phyloP scores from a whole-genome alignment of 2,113 vertebrate genomes.

The Aplodontia rufa region DNA sequence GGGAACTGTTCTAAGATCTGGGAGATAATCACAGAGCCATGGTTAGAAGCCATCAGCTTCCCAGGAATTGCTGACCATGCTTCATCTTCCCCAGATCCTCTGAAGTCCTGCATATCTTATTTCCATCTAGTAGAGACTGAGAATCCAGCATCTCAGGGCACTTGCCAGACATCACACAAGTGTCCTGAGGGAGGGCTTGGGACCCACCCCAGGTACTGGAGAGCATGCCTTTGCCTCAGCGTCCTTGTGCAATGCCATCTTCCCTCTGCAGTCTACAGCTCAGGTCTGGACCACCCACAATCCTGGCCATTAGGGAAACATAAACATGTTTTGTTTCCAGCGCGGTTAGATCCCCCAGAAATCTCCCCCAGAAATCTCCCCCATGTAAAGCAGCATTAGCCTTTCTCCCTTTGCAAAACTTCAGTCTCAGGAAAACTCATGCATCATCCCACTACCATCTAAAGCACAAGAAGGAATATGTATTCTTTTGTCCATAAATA shows the following conservation, averaged over 20 bases:
- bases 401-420: background rate
- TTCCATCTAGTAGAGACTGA: background rate
- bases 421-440: background rate
- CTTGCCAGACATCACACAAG: background rate
- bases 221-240: background rate
- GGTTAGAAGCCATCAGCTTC: no score
- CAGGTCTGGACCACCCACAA: no score
- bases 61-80: no score
- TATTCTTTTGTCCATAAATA: no score
- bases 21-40: background rate
- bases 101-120: background rate
- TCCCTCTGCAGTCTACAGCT: no score
- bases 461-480: no score
- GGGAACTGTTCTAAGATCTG: background rate
- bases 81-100: background rate
- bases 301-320: background rate
- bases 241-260: no score
- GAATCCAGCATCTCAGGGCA: background rate
- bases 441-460: no score
- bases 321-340: background rate
- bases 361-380: background rate
- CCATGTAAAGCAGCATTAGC: background rate
- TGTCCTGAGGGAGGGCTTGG: accelerated
- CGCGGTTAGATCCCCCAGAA: background rate
- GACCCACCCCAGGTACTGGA: no score